phyloP scores from a whole-genome alignment of 1,140 invertebrate species.

The Danaus plexippus region DNA sequence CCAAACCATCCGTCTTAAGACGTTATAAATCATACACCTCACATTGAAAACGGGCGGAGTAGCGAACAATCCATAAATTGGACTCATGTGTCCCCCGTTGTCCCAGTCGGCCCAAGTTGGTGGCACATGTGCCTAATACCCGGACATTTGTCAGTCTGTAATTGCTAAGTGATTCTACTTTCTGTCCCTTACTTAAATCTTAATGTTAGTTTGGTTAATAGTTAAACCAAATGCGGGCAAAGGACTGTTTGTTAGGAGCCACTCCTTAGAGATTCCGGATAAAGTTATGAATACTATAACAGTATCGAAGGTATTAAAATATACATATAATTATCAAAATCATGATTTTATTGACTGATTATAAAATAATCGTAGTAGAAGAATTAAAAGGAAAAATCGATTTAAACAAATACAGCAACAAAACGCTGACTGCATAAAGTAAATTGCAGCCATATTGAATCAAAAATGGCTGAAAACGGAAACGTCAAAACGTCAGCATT shows the following conservation, averaged over 20 bases:
- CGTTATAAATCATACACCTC: too few relatives aligned
- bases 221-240: constrained; percentile 23
- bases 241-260: background rate
- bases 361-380: background rate
- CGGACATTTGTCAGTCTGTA: constrained; percentile 65
- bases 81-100: constrained; percentile 16
- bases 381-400: constrained; percentile 16
- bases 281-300: too few relatives aligned
- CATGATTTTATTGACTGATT: too few relatives aligned
- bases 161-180: constrained; percentile 65
- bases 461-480: constrained; percentile 43
- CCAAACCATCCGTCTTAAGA: too few relatives aligned
- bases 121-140: constrained; percentile 66
- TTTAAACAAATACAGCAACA: constrained; percentile 32
- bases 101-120: constrained; percentile 28
- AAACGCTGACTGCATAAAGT: constrained; percentile 42
- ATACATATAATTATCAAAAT: too few relatives aligned
- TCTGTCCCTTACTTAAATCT: constrained; percentile 61
- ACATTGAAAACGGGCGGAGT: too few relatives aligned
- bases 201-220: constrained; percentile 56
- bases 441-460: constrained; percentile 39
- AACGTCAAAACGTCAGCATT: constrained; percentile 40
- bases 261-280: too few relatives aligned
- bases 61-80: constrained; percentile 7
- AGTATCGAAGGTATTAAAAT: too few relatives aligned